Evolutionary conservation across 2,113 vertebrate species (phyloP).

Genomic region (Neoarius graeffei): DNA sequence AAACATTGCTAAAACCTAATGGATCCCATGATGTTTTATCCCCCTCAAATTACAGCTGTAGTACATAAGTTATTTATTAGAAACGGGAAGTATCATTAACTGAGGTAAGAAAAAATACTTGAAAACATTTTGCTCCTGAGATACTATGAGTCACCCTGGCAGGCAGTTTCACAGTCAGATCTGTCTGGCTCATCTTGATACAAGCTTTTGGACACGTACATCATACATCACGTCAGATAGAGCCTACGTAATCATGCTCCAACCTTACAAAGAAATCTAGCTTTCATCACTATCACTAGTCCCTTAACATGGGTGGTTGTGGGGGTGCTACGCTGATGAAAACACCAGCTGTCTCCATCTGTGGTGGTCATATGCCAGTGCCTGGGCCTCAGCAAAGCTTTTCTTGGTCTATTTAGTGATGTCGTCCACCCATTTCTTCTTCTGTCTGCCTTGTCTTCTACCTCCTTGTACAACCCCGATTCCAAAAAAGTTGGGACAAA

Average conservation of each 20-base stretch:
- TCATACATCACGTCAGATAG: neutral
- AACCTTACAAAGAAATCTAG: neutral
- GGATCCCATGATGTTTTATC: neutral
- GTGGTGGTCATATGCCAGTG: no score
- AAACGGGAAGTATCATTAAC: neutral
- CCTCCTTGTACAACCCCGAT: no score
- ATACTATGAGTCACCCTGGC: slow-evolving; percentile 5
- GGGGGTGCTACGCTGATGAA: no score
- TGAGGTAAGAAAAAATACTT: neutral
- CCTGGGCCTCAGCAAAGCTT: no score
- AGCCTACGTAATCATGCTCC: neutral
- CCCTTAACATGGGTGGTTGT: no score
- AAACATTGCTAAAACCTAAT: neutral
- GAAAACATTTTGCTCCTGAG: neutral
- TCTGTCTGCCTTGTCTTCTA: no score
- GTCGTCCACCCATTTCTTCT: no score
- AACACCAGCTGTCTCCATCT: no score
- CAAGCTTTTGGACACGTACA: neutral
- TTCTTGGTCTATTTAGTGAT: no score
- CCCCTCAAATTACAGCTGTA: neutral
- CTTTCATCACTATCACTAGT: neutral
- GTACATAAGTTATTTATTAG: neutral
- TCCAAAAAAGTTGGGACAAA: no score
- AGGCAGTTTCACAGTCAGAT: neutral
- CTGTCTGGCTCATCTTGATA: neutral